These are phyloP conservation scores for Sinopyrophorus schimmeli DNA, from an alignment of 2,888 invertebrate species.

Conservation along the genomic window DNA sequence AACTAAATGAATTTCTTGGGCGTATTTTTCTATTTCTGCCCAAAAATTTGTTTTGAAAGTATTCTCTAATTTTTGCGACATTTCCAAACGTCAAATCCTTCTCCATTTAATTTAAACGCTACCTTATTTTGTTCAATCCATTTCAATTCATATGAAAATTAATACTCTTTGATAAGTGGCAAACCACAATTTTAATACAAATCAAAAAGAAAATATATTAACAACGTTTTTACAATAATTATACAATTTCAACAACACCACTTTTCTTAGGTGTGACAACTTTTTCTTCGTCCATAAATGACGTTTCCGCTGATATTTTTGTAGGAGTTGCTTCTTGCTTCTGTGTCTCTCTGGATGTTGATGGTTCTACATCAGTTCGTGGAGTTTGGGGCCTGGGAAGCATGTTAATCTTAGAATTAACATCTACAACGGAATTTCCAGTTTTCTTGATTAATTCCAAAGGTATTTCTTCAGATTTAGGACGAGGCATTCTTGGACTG, in stretches of 20 bases:
- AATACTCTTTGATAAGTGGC: too few species aligned
- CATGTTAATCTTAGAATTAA: constrained; percentile 51
- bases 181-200: too few species aligned
- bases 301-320: constrained; percentile 73
- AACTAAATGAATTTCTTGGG: constrained; percentile 28
- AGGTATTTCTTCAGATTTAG: constrained; percentile 80
- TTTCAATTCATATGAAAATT: too few species aligned
- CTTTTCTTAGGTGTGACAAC: constrained; percentile 45
- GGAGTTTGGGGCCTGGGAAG: constrained; percentile 56
- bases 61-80: constrained; percentile 36
- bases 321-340: constrained; percentile 33
- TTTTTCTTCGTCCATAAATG: constrained; percentile 69
- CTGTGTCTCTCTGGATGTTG: constrained; percentile 34
- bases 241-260: constrained; percentile 60
- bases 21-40: constrained; percentile 11
- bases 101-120: too few species aligned
- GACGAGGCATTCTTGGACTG: constrained; percentile 73
- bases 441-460: constrained; percentile 74
- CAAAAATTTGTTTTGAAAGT: constrained; percentile 30
- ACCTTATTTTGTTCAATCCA: too few species aligned
- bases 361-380: constrained; percentile 28
- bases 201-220: too few species aligned
- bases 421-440: constrained; percentile 57
- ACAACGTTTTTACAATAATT: constrained; percentile 35
- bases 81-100: constrained; percentile 34